Base-by-base conservation (phyloP, 2,888 invertebrate species). In the Hipparchia semele region DNA sequence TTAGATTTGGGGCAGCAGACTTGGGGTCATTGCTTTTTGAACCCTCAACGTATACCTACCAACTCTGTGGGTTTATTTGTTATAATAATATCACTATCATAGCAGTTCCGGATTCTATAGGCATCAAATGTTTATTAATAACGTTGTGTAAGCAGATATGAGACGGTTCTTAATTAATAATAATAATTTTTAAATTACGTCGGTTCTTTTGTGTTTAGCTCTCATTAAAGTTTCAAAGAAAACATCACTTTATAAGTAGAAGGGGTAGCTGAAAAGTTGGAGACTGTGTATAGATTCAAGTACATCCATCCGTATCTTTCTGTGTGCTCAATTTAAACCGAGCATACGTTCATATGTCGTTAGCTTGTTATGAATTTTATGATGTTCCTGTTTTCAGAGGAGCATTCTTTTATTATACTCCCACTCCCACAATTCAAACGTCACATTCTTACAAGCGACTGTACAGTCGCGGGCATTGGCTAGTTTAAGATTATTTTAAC, bases 1-100 rank as follows among this genome's bases (percentile, higher is more conserved):
- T 23, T 23, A 23, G 23, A 23, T 23, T 23, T 23, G 23, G 33
- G 65, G 65, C n/a, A n/a, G n/a, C n/a, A n/a, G n/a, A n/a, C n/a
- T 33, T 33, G 53, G 33, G 65, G 65, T 65, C 65, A 39, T 60
- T 60, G 59, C 33, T 60, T 39, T 60, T 60, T 60, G 59, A 60
- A 60, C 59, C 59, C 39, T 39, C 9, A 60, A 60, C 59, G 39
- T 39, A 33, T 60, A 10, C 59, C 33, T 60, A 10, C 59, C 33
- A 5, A 39, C 33, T 60, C 5, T 12, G 59, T 60, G 12, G 59
- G 33, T 60, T 39, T 60, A 60, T 60, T 12, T 58, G 33, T 10
- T 39, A 10, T 23, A 23, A 23, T 23, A 23, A 23, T 60, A 39
- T 39, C 39, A 39, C 39, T 60, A 60, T 60, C 59, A 10, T 33